phyloP scores from a whole-genome alignment of 1,140 invertebrate species.

The Antheraea pernyi region DNA sequence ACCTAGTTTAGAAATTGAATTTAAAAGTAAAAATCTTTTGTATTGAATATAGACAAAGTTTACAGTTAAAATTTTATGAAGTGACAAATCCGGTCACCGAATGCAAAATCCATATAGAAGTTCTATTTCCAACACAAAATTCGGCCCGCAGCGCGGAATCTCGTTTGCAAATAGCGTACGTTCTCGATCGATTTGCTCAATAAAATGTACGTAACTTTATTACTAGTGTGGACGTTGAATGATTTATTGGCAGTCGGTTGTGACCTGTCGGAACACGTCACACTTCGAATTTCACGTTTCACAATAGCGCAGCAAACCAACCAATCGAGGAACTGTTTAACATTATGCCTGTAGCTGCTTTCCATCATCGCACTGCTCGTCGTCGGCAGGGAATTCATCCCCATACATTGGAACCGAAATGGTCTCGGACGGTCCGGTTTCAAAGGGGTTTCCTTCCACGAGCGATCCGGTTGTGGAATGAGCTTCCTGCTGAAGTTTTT shows the following conservation, averaged over 20 bases:
- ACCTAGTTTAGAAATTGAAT: too few species aligned
- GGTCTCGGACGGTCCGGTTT: too few species aligned
- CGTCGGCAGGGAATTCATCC: too few species aligned
- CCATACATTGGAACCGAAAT: too few species aligned
- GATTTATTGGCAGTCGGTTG: not conserved
- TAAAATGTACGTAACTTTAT: constrained; percentile 4
- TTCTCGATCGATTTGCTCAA: not conserved
- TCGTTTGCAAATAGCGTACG: not conserved
- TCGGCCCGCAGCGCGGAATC: not conserved
- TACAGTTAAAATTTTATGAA: not conserved
- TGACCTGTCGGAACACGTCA: not conserved
- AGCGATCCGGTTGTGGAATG: too few species aligned
- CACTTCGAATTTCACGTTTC: not conserved
- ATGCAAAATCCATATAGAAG: not conserved
- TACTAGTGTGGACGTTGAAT: constrained; percentile 2
- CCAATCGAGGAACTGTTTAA: not conserved
- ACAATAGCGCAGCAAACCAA: not conserved
- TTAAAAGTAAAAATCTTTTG: too few species aligned
- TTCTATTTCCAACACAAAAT: not conserved
- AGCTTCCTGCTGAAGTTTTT: too few species aligned
- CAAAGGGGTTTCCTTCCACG: too few species aligned
- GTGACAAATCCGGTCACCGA: not conserved
- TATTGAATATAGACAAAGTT: too few species aligned
- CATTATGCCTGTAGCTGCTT: too few species aligned
- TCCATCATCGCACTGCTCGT: too few species aligned